phyloP scores from a whole-genome alignment of 2,888 invertebrate species.

The Dendrolimus houi region DNA sequence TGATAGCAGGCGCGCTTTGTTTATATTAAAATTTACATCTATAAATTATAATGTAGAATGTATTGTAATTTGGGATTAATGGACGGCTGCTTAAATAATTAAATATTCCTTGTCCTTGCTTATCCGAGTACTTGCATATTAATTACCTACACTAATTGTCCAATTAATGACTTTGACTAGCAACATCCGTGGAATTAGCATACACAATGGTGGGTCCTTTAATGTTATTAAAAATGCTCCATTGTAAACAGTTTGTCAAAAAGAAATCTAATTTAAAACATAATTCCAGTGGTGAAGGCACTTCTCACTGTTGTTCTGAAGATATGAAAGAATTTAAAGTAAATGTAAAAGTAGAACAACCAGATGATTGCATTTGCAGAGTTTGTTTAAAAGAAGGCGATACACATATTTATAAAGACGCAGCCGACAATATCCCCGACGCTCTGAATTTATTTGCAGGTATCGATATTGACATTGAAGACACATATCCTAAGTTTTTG shows the following conservation, averaged over 20 bases:
- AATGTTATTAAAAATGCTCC: constrained; percentile 41
- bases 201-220: constrained; percentile 36
- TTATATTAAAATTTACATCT: no score
- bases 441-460: constrained; percentile 36
- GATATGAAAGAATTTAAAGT: constrained; percentile 3
- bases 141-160: no score
- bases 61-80: no score
- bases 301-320: constrained; percentile 1
- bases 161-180: no score
- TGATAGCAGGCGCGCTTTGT: no score
- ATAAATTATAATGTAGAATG: no score
- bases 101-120: no score
- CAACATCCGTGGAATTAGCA: background rate
- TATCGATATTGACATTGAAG: constrained; percentile 36
- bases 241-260: constrained; percentile 26
- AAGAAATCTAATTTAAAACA: background rate
- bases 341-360: constrained; percentile 13
- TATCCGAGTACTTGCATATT: no score
- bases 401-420: constrained; percentile 39
- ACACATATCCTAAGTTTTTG: constrained; percentile 47
- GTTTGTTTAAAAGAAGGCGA: constrained; percentile 55
- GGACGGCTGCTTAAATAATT: no score
- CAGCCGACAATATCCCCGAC: constrained; percentile 30
- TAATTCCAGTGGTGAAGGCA: constrained; percentile 3
- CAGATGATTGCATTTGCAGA: constrained; percentile 31